Evolutionary conservation across 2,888 invertebrate genomes (phyloP), one percentile per base, ranked within the genome.

Genomic region (Miltochrista miniata): DNA sequence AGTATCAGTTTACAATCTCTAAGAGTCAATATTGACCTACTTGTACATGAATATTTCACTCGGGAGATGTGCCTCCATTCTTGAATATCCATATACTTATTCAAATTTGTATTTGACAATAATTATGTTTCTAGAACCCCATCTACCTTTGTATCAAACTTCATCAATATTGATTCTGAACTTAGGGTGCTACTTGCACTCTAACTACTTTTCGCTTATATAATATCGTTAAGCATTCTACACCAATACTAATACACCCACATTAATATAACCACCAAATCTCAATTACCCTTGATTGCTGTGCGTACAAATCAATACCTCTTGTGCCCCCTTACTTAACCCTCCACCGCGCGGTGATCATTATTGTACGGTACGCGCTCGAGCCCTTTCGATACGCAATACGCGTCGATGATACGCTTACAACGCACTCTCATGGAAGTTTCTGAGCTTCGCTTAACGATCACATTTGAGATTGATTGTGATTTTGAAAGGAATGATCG

Each of bases 251-350:
- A 18, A 37, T 33, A 31, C 48, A 41, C 5, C 10, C 14, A 14
- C 29, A 13, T 18, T 31, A 37, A 37, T 43, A 43, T 12, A 36
- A 14, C n/a, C 41, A 35, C 15, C n/a, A 14, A 37, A 24, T 37
- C 24, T 37, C 48, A 48, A 48, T 43, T 42, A 48, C 37, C 31
- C 31, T 12, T 34, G 35, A 47, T 46, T 38, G 41, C 36, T 29
- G 14, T 2, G 34, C 47, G 42, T 33, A 37, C 42, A 15, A 43
- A 48, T 48, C 48, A 48, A 48, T 48, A 43, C 14, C 33, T 13
- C 36, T 48, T 5, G 18, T 24, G n/a, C 13, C 48, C 48, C 38
- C 15, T 9, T 37, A 37, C 36, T 42, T 31, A 48, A 48, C 48
- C 37, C 48, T 42, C 37, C 37, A 34, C 1, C 18, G 38, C 48